Conservation (phyloP, 2,113 vertebrate genomes). For the Xerus inauris region DNA sequence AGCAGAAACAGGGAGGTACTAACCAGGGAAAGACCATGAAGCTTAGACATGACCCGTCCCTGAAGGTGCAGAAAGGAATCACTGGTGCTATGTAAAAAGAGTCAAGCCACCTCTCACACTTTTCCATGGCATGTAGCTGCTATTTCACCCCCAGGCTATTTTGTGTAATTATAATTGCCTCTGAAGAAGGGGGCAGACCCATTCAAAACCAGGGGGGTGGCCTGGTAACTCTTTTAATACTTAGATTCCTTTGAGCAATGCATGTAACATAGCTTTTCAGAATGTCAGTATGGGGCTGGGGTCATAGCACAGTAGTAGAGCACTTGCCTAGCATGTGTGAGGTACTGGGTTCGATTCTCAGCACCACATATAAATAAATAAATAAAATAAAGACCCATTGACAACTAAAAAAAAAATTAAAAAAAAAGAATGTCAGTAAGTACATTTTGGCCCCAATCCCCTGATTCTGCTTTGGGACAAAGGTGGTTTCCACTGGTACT, state of each 20-base stretch:
- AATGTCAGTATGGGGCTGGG: neutral
- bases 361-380: too few species aligned
- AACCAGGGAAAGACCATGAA: neutral
- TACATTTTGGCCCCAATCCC: neutral
- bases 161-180: neutral
- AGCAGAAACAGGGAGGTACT: neutral
- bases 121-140: rapidly evolving
- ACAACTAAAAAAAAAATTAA: too few species aligned
- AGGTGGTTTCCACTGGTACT: neutral
- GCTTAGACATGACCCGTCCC: neutral
- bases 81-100: neutral
- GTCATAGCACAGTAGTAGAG: too few species aligned
- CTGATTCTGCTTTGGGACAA: neutral
- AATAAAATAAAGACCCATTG: too few species aligned
- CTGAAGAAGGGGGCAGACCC: neutral
- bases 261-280: neutral
- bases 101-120: rapidly evolving
- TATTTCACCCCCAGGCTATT: rapidly evolving
- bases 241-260: neutral
- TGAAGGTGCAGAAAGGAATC: neutral
- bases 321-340: too few species aligned
- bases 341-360: too few species aligned
- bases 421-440: neutral
- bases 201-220: neutral
- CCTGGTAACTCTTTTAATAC: neutral